Evolutionary conservation across 53 echinoderm and acorn worm species (phyloP), one percentile per base, ranked within the genome.

Genomic region (Astropecten irregularis): DNA sequence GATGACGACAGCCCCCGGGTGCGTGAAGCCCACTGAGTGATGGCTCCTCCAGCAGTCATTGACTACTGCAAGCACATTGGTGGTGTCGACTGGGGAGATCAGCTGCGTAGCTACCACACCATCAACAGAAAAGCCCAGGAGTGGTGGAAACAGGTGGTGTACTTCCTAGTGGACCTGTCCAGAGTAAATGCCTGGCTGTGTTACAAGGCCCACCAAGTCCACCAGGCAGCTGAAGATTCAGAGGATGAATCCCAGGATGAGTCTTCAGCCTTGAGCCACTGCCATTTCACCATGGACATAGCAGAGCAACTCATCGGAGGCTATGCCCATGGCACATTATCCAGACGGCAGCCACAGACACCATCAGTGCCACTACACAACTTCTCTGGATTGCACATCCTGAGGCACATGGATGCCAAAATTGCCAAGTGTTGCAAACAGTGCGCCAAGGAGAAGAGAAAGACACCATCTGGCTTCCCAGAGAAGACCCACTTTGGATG

Each of bases 81-180:
- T 2, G 38, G 73, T 19, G 73, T 85, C 2, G 85, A 85, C 70
- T 32, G 84, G 15, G 70, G 67, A 2, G 84, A 86, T 57, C 77
- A 86, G 37, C 56, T 77, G 2, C 19, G 79, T 1, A 37, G 68
- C 1, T 77, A 86, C 40, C 67, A 67, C 40, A 77, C 77, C 35
- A 66, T 67, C 42, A 26, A 67, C 11, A 59, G 62, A 39, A 86
- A 86, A 29, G 30, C 49, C 15, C 76, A 77, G 53, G 19, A 29
- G 16, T 86, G 69, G 86, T 86, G 86, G 86, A 40, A 28, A 29
- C 40, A 57, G 9, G 23, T 77, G 10, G 42, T 77, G 8, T 59
- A 77, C 42, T 77, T 40, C 77, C 77, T 77, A 21, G 22, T 77
- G 25, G 77, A 77, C 18, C 44, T 77, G 1, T 40, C 40, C 19